Evolutionary conservation across 2,113 vertebrate genomes (phyloP), one percentile per base, ranked within the genome.

Genomic region (Holacanthus passer): DNA sequence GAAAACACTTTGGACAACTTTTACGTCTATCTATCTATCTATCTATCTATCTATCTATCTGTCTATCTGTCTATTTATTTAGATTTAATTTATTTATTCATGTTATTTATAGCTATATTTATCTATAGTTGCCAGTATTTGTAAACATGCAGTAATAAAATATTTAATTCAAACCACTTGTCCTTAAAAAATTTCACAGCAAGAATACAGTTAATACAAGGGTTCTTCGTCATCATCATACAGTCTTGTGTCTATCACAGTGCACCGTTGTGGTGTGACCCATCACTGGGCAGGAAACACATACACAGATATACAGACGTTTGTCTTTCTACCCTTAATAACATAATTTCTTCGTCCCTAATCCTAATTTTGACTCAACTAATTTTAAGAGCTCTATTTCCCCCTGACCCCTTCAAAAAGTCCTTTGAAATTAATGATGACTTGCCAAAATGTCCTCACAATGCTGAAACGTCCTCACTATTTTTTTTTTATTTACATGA

Each of bases 51-150:
- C n/a, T n/a, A n/a, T n/a, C n/a, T n/a, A n/a, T n/a, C n/a, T n/a
- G n/a, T n/a, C n/a, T n/a, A n/a, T n/a, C n/a, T n/a, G n/a, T n/a
- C n/a, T 32, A 60, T 76, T 47, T 52, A 24, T 41, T 32, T 31
- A 37, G 1, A 2, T 41, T 37, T 37, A 37, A 45, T 50, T 71
- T 58, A 68, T 50, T 67, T 48, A 9, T 70, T 71, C 0, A 24
- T 68, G 1, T 39, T 69, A 68, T 86, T 60, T 79, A 73, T 59
- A 59, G 50, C 5, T n/a, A 11, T 68, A 41, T 69, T 52, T 65
- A 80, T 77, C 72, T 70, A 41, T 41, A 9, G 0, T 62, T 39
- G 2, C 8, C 2, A 22, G 2, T 73, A 79, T 74, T 81, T 69
- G n/a, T n/a, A n/a, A n/a, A n/a, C n/a, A n/a, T n/a, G n/a, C n/a